Conservation (phyloP, 2,797 vertebrate species). For the Schizopygopsis malacanthus region DNA sequence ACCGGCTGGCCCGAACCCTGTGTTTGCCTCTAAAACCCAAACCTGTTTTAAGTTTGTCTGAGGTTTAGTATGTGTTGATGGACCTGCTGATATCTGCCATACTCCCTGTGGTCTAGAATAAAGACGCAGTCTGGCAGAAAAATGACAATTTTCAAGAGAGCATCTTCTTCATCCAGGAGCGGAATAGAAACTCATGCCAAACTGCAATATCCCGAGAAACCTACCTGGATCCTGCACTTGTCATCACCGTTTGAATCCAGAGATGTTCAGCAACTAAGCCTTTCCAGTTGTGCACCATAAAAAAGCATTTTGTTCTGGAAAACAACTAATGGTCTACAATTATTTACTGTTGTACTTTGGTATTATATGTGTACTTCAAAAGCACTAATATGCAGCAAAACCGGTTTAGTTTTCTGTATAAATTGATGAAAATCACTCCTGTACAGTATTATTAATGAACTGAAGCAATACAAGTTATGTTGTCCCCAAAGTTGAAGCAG, state of each 20-base stretch:
- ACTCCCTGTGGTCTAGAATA: background rate
- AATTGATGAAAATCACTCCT: background rate
- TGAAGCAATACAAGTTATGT: background rate
- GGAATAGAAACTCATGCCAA: slow-evolving; percentile 44
- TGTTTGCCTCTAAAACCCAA: slow-evolving; percentile 35
- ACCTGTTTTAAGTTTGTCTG: background rate
- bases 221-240: slow-evolving; percentile 59
- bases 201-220: slow-evolving; percentile 63
- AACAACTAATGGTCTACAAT: background rate
- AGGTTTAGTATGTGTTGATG: slow-evolving; percentile 13
- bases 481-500: background rate
- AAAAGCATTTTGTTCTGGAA: slow-evolving; percentile 12
- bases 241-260: slow-evolving; percentile 67
- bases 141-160: slow-evolving; percentile 1
- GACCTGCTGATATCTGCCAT: background rate
- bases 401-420: background rate
- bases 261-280: slow-evolving; percentile 65
- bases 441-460: background rate
- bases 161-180: background rate
- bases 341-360: background rate
- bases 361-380: background rate
- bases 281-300: slow-evolving; percentile 61
- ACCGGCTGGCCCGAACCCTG: background rate
- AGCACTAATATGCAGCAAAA: background rate
- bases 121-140: background rate